Conservation (phyloP, 30 jellyfish, hydroid and myxozoan genomes). For the Rhopilema esculentum region DNA sequence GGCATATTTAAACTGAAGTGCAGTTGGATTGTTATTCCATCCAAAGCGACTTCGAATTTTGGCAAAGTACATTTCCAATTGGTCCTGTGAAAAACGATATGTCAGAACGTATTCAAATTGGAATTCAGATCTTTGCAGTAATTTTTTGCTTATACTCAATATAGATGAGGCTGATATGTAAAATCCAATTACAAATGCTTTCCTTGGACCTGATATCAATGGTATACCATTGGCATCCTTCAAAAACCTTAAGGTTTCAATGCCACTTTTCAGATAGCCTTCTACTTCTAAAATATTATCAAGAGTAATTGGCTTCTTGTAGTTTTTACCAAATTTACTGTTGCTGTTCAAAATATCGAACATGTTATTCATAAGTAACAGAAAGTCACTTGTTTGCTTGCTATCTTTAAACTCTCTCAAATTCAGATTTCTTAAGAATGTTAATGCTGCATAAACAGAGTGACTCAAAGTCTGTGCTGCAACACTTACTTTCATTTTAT, state of each 20-base stretch:
- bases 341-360: constrained; percentile 30
- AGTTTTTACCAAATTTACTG: constrained; percentile 39
- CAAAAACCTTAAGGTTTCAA: not conserved
- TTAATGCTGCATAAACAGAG: constrained; percentile 54
- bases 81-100: constrained; percentile 44
- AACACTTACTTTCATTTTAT: no score
- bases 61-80: constrained; percentile 29
- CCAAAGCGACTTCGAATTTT: constrained; percentile 38
- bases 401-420: constrained; percentile 23
- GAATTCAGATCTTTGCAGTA: not conserved
- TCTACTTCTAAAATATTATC: constrained; percentile 12
- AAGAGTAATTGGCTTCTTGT: constrained; percentile 23
- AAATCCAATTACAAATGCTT: constrained; percentile 22
- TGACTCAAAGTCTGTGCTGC: constrained; percentile 3
- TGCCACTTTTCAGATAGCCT: not conserved
- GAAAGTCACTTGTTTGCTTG: constrained; percentile 39
- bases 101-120: constrained; percentile 49
- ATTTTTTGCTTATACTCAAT: constrained; percentile 7
- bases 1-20: constrained; percentile 31
- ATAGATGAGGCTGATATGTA: constrained; percentile 8
- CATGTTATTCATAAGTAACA: constrained; percentile 17
- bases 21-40: constrained; percentile 53
- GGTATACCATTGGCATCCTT: constrained; percentile 2
- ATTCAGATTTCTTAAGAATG: constrained; percentile 18
- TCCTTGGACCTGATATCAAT: constrained; percentile 8